Evolutionary conservation across 2,113 vertebrate species (phyloP).

Genomic region (Nyctibius bracteatus): DNA sequence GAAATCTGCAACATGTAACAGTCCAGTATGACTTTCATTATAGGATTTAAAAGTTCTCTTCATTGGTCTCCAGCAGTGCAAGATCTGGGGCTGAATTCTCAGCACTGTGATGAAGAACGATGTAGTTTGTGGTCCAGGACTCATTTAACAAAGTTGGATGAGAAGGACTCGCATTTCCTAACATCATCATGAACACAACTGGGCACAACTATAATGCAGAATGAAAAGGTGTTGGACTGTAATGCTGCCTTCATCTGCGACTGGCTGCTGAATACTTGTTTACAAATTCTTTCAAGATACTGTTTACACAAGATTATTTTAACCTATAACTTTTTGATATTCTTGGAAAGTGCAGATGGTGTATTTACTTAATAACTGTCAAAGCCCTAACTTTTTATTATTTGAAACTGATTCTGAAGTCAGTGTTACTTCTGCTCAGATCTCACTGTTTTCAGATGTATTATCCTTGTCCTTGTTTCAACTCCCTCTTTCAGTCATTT

Average conservation of each 20-base stretch:
- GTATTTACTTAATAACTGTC: constrained; percentile 50
- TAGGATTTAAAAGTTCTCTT: constrained; percentile 59
- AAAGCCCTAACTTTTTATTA: constrained; percentile 35
- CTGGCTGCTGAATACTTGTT: constrained; percentile 8
- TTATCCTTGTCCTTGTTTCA: constrained; percentile 9
- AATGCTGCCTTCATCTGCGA: not conserved
- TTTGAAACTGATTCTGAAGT: constrained; percentile 32
- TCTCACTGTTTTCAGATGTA: not conserved
- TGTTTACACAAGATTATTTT: constrained; percentile 53
- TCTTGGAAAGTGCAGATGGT: constrained; percentile 47
- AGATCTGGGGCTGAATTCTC: constrained; percentile 60
- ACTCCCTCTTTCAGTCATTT: not conserved
- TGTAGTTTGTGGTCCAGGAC: not conserved
- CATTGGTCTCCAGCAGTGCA: constrained; percentile 68
- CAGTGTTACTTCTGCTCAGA: constrained; percentile 30
- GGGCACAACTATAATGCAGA: not conserved
- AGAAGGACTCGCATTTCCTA: not conserved
- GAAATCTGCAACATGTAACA: constrained; percentile 63
- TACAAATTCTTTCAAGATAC: constrained; percentile 21
- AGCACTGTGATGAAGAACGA: constrained; percentile 59
- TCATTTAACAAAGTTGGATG: constrained; percentile 36
- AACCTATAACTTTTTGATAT: constrained; percentile 51
- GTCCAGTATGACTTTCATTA: constrained; percentile 29
- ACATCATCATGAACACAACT: not conserved
- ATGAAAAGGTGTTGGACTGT: not conserved